These are phyloP conservation scores for Brienomyrus longianalis DNA, from an alignment of 2,113 vertebrate species.

Conservation along the genomic window DNA sequence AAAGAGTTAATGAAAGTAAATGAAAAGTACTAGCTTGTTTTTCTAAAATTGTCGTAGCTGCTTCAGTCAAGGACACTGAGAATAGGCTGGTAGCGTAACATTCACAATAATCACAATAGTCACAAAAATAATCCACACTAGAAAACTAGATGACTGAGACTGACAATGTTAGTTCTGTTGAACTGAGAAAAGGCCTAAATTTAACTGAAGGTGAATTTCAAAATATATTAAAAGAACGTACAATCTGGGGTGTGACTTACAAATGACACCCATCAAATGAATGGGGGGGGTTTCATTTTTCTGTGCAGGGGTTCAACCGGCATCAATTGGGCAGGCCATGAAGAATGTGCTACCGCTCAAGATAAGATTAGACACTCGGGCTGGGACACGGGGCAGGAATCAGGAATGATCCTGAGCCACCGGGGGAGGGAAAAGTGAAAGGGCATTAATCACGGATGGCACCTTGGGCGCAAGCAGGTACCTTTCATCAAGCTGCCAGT, in stretches of 20 bases:
- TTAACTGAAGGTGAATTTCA: neutral
- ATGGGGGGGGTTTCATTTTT: neutral
- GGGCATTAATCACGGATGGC: conserved; percentile 4
- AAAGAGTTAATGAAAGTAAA: neutral
- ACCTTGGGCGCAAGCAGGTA: neutral
- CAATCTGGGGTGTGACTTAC: neutral
- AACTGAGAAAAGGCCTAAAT: neutral
- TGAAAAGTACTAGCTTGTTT: neutral
- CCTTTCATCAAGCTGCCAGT: neutral
- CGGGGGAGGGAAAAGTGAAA: neutral
- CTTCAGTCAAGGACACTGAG: neutral
- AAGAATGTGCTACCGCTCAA: neutral
- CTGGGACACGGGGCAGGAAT: neutral
- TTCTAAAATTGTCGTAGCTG: neutral
- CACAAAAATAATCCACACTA: neutral
- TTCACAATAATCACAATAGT: neutral
- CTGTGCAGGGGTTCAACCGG: neutral
- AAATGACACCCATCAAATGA: neutral
- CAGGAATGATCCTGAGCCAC: neutral
- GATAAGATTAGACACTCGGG: neutral
- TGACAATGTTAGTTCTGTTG: neutral
- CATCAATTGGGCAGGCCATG: neutral
- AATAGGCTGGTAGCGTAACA: neutral
- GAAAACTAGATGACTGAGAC: neutral
- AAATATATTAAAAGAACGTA: neutral